These are phyloP conservation scores for Trochalopteron elliotii DNA, from an alignment of 2,113 vertebrate genomes.

Conservation along the genomic window DNA sequence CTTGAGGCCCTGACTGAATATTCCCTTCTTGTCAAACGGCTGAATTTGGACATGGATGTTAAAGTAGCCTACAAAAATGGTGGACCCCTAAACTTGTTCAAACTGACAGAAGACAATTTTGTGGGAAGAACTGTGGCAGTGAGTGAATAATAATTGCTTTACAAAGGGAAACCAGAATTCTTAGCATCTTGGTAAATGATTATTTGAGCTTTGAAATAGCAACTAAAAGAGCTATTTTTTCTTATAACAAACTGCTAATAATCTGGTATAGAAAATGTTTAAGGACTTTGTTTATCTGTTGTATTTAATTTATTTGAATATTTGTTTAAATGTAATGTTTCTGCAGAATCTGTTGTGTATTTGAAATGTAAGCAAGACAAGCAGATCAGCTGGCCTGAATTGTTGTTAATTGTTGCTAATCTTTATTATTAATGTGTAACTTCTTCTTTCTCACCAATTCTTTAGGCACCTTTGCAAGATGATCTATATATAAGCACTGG, in stretches of 20 bases:
- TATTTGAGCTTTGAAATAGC: neutral
- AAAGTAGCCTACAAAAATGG: constrained; percentile 73
- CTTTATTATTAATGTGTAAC: neutral
- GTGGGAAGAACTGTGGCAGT: constrained; percentile 77
- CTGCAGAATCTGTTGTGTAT: neutral
- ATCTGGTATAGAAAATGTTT: neutral
- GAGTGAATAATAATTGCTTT: neutral
- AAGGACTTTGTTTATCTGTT: neutral
- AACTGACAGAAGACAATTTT: constrained; percentile 73
- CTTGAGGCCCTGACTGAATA: constrained; percentile 87
- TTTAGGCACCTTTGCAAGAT: constrained; percentile 70
- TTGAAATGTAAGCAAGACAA: neutral
- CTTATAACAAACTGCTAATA: neutral
- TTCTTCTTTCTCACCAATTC: neutral
- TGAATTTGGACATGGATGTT: constrained; percentile 80
- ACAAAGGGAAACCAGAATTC: neutral
- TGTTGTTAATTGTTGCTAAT: neutral
- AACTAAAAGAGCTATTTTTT: neutral
- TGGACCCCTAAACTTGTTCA: constrained; percentile 62
- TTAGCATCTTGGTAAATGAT: neutral
- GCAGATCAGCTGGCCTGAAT: neutral
- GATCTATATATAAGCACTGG: constrained; percentile 80
- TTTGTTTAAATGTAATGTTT: neutral
- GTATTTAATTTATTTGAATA: neutral
- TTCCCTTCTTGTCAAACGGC: constrained; percentile 60